Base-by-base conservation (phyloP, 2,113 vertebrate genomes). In the Trematomus loennbergii region DNA sequence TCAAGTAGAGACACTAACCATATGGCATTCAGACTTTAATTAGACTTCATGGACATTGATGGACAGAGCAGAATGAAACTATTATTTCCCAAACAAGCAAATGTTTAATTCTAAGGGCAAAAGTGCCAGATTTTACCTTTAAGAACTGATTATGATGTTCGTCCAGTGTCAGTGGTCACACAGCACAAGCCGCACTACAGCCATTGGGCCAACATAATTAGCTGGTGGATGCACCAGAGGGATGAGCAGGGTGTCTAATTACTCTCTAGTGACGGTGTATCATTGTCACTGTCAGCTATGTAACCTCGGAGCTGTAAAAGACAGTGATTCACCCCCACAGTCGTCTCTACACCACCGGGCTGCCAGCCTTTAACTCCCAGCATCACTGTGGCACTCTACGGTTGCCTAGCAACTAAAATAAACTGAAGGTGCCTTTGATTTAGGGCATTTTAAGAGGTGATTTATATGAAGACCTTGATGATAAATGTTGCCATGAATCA, bases 331-430 rank as follows among this genome's bases (percentile, higher is more conserved):
- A 89, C 75, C 87, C 36, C 84, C 75, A 86, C 90, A 84, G 80
- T 91, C 65, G 75, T 69, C 72, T 84, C 76, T 87, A 85, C 72
- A 60, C 69, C 83, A 58, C 70, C 18, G 72, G 70, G 82, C 87
- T 84, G 75, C 69, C 83, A 87, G 86, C 86, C 85, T 85, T 86
- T 80, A 87, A 90, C 90, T 82, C 80, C 12, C 2, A 86, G 86
- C 91, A 89, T 89, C 83, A 43, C 87, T 68, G 76, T 68, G 70
- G 84, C 46, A 13, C 90, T 79, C 78, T 60, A 2, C 9, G 50
- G 94, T 95, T 95, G 93, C 94, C 79, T 90, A 92, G 94, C 92
- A 95, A 95, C 94, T 84, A 78, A 86, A 91, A 76, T 79, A 85
- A 93, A 92, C 81, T 73, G 83, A 80, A 93, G 74, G 91, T 92